Evolutionary conservation across 37 sponge, comb jelly and placozoan species (phyloP), one percentile per base, ranked within the genome.

Genomic region (Ianthella basta): DNA sequence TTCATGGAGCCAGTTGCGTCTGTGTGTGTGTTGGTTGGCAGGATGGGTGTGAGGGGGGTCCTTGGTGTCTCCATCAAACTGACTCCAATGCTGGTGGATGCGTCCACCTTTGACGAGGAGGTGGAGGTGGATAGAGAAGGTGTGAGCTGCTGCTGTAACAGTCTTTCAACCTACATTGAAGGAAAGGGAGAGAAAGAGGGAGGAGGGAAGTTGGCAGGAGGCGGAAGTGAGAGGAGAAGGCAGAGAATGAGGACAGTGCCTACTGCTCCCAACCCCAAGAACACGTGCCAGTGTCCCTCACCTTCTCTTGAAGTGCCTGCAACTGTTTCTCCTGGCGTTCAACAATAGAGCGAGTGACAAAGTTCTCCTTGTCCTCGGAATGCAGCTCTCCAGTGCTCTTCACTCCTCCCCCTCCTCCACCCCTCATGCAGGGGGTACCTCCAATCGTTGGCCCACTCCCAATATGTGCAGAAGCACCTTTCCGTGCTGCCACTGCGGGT

Each of bases 291-390:
- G n/a, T n/a, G n/a, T 2, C 56, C 61, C 39, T 36, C 15, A 87
- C 88, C 83, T 87, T 74, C 55, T 82, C 82, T 33, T 87, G 88
- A 1, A 87, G 66, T 5, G 29, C 37, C 15, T 33, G 69, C 33
- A 87, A 63, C 65, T 87, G 88, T 55, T 70, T 34, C 61, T 82
- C 82, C 35, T 87, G 88, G 34, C 57, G 55, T 24, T 53, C 35
- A 66, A 25, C 54, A 73, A n/a, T 59, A 60, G n/a, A 39, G 64
- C 29, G 24, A 29, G 53, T 44, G n/a, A 10, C 60, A 63, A 0
- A 27, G 20, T 63, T 39, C 20, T 44, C 50, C 50, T 44, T 44
- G 8, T 44, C 50, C 50, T 44, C 50, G 8, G 50, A 44, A 44
- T 8, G 8, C 3, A 8, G 8, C 50, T 44, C 50, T 8, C 50